These are phyloP conservation scores for Panthera uncia DNA, from an alignment of 2,113 vertebrate genomes.

Conservation along the genomic window DNA sequence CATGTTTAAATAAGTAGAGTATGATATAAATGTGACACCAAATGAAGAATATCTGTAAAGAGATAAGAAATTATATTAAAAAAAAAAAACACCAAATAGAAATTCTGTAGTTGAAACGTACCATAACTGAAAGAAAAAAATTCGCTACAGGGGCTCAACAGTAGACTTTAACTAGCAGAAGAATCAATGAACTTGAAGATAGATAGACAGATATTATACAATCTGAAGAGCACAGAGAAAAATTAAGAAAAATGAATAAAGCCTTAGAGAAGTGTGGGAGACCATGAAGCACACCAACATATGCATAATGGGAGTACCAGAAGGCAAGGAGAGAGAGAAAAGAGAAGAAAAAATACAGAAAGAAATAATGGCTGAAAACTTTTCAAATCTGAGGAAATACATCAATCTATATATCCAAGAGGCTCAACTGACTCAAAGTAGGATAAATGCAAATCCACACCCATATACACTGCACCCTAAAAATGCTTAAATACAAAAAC, in stretches of 20 bases:
- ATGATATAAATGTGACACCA: background rate
- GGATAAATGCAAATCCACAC: background rate
- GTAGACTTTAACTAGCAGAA: background rate
- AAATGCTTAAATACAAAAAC: background rate
- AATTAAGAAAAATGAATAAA: background rate
- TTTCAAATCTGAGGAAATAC: background rate
- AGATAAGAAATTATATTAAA: background rate
- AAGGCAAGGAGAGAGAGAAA: background rate
- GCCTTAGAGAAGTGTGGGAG: background rate
- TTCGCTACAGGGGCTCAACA: background rate
- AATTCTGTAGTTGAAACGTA: background rate
- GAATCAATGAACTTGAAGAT: background rate
- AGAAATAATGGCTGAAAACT: background rate
- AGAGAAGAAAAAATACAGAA: background rate
- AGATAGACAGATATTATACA: background rate
- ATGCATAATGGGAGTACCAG: background rate
- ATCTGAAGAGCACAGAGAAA: background rate
- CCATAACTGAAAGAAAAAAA: background rate
- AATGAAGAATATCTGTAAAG: background rate
- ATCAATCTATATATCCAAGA: background rate
- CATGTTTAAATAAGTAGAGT: background rate
- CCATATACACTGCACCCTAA: background rate
- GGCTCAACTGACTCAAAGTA: background rate
- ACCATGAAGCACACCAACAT: background rate
- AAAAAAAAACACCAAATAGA: background rate